phyloP scores from a whole-genome alignment of 92 coral and sea anemone species.

The Diadumene lineata region DNA sequence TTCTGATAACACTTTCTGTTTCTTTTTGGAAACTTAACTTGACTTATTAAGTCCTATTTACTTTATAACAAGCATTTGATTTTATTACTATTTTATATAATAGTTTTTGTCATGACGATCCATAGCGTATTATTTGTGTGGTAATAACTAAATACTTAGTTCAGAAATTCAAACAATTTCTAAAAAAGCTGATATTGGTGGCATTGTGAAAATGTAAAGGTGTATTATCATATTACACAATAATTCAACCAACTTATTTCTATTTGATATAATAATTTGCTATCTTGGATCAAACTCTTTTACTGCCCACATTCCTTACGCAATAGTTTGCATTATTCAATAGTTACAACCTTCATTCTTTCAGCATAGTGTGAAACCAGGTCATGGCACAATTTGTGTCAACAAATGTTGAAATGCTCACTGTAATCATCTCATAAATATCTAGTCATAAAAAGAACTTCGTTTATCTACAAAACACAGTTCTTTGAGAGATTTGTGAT shows the following conservation, averaged over 20 bases:
- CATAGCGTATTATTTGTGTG: not conserved
- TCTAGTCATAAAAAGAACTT: no score
- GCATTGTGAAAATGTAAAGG: not conserved
- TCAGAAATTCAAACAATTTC: not conserved
- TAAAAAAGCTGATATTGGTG: not conserved
- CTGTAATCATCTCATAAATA: no score
- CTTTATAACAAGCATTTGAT: not conserved
- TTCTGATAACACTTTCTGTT: no score
- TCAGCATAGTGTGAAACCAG: not conserved
- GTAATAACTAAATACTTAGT: not conserved
- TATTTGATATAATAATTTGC: no score
- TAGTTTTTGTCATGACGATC: not conserved
- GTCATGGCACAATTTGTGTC: no score
- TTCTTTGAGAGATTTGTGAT: no score
- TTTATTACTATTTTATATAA: not conserved
- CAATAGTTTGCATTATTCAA: not conserved
- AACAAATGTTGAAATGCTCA: no score
- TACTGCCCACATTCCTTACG: not conserved
- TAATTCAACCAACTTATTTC: not conserved
- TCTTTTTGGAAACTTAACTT: constrained; percentile 24
- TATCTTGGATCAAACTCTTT: not conserved
- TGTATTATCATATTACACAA: not conserved
- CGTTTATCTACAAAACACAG: not conserved
- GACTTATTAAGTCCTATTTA: constrained; percentile 14
- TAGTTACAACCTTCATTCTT: not conserved